A percentile compares a stretch with the other conserved stretches of the same genome.
These are phyloP conservation scores for Cataglyphis rosenhaueri DNA, from an alignment of 2,888 invertebrate species.

Conservation along the genomic window DNA sequence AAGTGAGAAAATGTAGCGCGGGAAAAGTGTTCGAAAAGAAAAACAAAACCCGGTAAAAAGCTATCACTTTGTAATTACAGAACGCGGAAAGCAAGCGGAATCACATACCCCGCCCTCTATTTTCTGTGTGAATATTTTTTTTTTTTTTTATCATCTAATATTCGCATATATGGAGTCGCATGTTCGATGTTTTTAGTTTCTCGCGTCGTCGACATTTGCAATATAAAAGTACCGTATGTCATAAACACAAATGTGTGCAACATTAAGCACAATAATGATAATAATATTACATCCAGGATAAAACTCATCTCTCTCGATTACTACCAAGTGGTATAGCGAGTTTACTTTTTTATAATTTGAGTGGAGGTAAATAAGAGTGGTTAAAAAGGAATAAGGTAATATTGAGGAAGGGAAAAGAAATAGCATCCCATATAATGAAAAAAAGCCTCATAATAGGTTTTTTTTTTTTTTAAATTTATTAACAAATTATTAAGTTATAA, in stretches of 20 bases:
- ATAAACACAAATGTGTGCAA: constrained; percentile 25
- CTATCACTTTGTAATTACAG: constrained; percentile 38
- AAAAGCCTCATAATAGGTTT: constrained; percentile 17
- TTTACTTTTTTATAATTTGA: constrained; percentile 35
- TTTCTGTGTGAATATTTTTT: constrained; percentile 1
- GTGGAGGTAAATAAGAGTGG: constrained; percentile 20
- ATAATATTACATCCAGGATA: constrained; percentile 33
- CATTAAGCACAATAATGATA: constrained; percentile 19
- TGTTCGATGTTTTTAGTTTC: not conserved
- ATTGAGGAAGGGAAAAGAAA: constrained; percentile 17
- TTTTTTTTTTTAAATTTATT: constrained; percentile 3
- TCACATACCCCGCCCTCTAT: constrained; percentile 5
- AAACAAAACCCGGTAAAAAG: constrained; percentile 26
- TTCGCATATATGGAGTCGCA: not conserved
- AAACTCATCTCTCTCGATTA: constrained; percentile 32
- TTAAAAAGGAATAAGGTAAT: constrained; percentile 24
- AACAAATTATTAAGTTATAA: constrained; percentile 17
- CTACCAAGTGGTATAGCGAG: not conserved
- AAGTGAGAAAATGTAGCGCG: constrained; percentile 37
- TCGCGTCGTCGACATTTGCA: not conserved
- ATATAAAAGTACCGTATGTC: not conserved
- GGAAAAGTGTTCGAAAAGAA: not conserved
- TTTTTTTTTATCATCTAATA: constrained; percentile 5
- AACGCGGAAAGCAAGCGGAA: constrained; percentile 20
- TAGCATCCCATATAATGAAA: constrained; percentile 19